Evolutionary conservation across 2,797 vertebrate species (phyloP).

Genomic region (Myioborus melanocephalus): DNA sequence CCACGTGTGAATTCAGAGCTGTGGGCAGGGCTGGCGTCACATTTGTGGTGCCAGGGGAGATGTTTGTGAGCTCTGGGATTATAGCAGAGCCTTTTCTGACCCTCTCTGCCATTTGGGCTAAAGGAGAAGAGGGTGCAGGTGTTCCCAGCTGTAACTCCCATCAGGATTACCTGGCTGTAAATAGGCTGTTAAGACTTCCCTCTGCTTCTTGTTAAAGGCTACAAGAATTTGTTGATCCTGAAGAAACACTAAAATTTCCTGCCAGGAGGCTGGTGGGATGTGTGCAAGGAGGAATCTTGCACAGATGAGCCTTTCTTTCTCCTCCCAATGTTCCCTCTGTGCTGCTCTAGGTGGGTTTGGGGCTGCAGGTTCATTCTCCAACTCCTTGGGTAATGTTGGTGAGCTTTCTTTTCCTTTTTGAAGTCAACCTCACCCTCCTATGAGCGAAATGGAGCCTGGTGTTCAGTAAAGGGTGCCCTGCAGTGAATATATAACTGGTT

Average conservation of each 20-base stretch:
- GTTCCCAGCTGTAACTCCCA: not conserved
- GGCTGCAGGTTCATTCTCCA: not conserved
- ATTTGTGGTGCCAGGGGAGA: not conserved
- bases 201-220: not conserved
- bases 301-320: not conserved
- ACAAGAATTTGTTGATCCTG: not conserved
- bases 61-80: not conserved
- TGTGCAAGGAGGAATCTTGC: not conserved
- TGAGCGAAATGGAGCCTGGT: not conserved
- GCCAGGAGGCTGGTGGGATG: not conserved
- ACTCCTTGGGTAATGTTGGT: not conserved
- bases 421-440: not conserved
- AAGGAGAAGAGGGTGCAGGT: not conserved
- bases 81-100: not conserved
- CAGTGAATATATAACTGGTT: not conserved
- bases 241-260: not conserved
- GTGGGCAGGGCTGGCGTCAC: fast-evolving
- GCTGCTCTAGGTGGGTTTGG: not conserved
- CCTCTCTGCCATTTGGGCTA: not conserved
- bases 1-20: not conserved
- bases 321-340: not conserved
- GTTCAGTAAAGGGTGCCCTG: not conserved
- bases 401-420: not conserved
- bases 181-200: not conserved
- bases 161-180: not conserved